Evolutionary conservation across 1,140 invertebrate genomes (phyloP).

Genomic region (Sinella curviseta): DNA sequence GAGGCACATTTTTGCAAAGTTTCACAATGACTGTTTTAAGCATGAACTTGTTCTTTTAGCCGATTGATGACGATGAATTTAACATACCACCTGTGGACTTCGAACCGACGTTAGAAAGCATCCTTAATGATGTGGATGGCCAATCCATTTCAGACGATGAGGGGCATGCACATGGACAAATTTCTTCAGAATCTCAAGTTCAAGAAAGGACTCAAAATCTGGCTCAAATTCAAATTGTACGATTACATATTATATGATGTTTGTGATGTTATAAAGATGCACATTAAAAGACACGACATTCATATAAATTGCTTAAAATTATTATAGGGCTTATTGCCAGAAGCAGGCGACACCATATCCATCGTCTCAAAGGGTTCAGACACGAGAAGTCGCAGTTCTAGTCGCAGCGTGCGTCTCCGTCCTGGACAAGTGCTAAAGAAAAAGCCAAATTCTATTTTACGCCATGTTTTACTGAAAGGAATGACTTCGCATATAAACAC

Average conservation of each 20-base stretch:
- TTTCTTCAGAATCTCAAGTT: constrained; percentile 35
- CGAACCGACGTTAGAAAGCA: constrained; percentile 80
- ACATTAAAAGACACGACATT: background rate
- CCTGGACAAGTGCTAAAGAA: constrained; percentile 48
- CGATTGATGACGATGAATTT: constrained; percentile 74
- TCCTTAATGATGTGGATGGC: constrained; percentile 72
- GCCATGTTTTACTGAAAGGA: constrained; percentile 78
- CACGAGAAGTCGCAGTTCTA: constrained; percentile 51
- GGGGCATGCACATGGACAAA: constrained; percentile 36
- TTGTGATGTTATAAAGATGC: background rate
- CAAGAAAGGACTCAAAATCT: background rate
- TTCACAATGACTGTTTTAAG: background rate
- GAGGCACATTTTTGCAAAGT: background rate
- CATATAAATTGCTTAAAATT: background rate
- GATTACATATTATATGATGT: constrained; percentile 44
- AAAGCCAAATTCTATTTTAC: constrained; percentile 69
- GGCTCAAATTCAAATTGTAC: constrained; percentile 44
- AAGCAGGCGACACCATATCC: constrained; percentile 54
- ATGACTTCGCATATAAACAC: constrained; percentile 82
- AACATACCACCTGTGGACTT: constrained; percentile 74
- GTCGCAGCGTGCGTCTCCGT: constrained; percentile 49
- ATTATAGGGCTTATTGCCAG: constrained; percentile 48
- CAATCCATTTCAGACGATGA: constrained; percentile 64
- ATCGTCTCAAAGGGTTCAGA: constrained; percentile 52
- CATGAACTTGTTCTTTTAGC: too few species aligned